These are phyloP conservation scores for Mesocricetus auratus DNA, from an alignment of 2,113 vertebrate species.

Conservation along the genomic window DNA sequence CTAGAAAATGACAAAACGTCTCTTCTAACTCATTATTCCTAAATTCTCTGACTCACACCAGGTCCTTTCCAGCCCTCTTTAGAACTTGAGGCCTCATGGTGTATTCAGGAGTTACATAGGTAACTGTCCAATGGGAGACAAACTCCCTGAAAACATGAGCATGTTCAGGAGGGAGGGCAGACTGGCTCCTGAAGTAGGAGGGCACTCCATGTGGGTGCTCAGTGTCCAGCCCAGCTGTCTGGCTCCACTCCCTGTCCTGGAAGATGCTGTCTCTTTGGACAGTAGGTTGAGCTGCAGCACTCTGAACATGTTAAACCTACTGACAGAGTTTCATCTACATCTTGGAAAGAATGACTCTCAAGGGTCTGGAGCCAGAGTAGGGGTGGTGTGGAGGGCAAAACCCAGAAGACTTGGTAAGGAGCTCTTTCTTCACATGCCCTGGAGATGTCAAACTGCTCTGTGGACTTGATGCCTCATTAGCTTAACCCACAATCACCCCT, in stretches of 20 bases:
- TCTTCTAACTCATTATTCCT: not conserved
- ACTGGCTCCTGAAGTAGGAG: not conserved
- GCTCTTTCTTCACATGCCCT: constrained; percentile 52
- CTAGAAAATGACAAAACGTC: not conserved
- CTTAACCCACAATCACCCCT: constrained; percentile 67
- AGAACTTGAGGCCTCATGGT: not conserved
- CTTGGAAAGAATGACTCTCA: constrained; percentile 14
- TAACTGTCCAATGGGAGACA: not conserved
- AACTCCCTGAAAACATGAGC: not conserved
- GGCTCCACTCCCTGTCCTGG: not conserved
- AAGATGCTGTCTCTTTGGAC: not conserved
- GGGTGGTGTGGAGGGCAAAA: constrained; percentile 38
- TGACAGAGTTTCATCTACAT: not conserved
- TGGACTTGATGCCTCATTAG: constrained; percentile 63
- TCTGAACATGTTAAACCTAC: not conserved
- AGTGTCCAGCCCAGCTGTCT: not conserved
- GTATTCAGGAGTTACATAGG: not conserved
- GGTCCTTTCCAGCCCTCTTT: not conserved
- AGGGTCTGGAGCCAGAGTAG: not conserved
- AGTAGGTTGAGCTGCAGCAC: not conserved
- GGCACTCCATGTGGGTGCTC: not conserved
- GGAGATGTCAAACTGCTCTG: constrained; percentile 66
- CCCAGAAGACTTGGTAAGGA: constrained; percentile 52
- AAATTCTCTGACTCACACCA: not conserved
- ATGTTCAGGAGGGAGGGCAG: not conserved